Conservation (phyloP, 2,113 vertebrate species). For the Myotis lucifugus region DNA sequence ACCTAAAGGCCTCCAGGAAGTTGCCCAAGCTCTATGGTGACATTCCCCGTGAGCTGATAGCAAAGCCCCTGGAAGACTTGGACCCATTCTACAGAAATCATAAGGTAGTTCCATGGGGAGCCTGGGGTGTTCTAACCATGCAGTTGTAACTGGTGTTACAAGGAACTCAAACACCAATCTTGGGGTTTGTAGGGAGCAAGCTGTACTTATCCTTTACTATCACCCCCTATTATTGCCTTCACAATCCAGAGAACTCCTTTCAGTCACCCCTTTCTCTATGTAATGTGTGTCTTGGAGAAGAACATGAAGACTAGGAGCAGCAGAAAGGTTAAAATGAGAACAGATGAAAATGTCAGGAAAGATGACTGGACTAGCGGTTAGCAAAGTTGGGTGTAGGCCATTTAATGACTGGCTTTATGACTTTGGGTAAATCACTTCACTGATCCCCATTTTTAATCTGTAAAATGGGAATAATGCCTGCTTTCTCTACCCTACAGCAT, state of each 20-base stretch:
- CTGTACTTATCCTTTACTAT: neutral
- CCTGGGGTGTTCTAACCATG: no score
- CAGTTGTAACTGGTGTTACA: neutral
- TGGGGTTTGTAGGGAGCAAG: neutral
- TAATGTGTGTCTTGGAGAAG: neutral
- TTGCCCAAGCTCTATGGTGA: slow-evolving; percentile 94
- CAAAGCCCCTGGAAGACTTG: slow-evolving; percentile 94
- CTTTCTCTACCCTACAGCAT: neutral
- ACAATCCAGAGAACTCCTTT: neutral
- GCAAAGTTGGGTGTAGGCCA: neutral
- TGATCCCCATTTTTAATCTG: neutral
- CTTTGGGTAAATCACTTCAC: neutral
- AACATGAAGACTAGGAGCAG: neutral
- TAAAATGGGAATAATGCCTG: neutral
- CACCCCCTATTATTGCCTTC: neutral
- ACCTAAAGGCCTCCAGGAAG: slow-evolving; percentile 94
- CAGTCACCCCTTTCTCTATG: neutral
- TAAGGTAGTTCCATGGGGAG: slow-evolving; percentile 83
- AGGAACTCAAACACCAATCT: neutral
- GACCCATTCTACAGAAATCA: slow-evolving; percentile 94
- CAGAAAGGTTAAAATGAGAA: neutral
- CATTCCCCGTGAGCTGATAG: slow-evolving; percentile 91
- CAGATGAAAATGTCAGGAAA: neutral
- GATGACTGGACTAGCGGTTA: neutral
- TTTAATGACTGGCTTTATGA: neutral